phyloP scores from a whole-genome alignment of 1,140 invertebrate genomes.

The Aporrectodea caliginosa region DNA sequence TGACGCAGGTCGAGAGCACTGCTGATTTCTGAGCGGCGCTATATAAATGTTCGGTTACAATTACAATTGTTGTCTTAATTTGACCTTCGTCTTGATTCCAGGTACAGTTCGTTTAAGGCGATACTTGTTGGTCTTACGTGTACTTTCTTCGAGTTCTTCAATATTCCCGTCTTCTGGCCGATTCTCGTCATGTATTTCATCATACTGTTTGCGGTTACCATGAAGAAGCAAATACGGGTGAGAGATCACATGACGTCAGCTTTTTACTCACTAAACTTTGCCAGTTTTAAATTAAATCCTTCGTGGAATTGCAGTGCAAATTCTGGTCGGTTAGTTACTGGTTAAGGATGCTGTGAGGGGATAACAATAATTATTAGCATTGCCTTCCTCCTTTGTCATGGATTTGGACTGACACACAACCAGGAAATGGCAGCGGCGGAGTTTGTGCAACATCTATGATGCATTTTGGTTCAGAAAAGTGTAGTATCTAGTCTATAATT shows the following conservation, averaged over 20 bases:
- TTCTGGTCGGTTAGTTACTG: not conserved
- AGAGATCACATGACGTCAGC: no score
- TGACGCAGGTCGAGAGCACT: no score
- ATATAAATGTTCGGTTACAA: no score
- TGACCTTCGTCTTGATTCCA: conserved; percentile 43
- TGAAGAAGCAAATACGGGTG: conserved; percentile 90
- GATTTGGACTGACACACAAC: no score
- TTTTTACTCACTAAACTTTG: not conserved
- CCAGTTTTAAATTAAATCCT: not conserved
- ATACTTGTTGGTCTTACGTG: conserved; percentile 83
- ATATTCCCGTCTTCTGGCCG: conserved; percentile 99
- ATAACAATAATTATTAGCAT: not conserved
- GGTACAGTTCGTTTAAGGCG: conserved; percentile 88
- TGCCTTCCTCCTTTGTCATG: not conserved
- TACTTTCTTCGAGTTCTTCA: conserved; percentile 96
- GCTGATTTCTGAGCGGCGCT: no score
- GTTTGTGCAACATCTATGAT: no score
- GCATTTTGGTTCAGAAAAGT: no score
- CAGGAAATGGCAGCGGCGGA: no score
- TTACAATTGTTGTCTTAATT: no score
- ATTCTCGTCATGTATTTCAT: conserved; percentile 99
- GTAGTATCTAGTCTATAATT: no score
- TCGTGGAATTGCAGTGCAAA: not conserved
- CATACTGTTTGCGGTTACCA: conserved; percentile 94
- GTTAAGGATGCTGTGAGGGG: not conserved